Base-by-base conservation (phyloP, 1,140 invertebrate species). In the Listronotus bonariensis region DNA sequence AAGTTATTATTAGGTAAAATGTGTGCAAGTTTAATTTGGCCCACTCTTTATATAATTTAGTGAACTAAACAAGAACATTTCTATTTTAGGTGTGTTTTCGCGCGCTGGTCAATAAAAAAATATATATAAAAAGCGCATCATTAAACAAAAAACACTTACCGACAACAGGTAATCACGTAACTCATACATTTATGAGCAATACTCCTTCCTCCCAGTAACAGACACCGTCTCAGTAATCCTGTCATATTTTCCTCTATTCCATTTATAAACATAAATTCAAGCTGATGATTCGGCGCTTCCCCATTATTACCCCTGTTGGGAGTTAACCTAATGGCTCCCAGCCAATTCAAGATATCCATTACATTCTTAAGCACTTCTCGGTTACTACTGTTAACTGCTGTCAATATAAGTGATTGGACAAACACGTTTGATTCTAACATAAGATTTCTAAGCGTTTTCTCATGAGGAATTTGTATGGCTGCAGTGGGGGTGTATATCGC, bases 101-200 rank as follows among this genome's bases (percentile, higher is more conserved):
- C n/a, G n/a, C n/a, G n/a, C n/a, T n/a, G n/a, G n/a, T n/a, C n/a
- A n/a, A n/a, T n/a, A n/a, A n/a, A n/a, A n/a, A n/a, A n/a, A n/a
- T n/a, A n/a, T n/a, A n/a, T n/a, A n/a, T n/a, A n/a, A n/a, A n/a
- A n/a, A n/a, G n/a, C n/a, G n/a, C n/a, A n/a, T n/a, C 20, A 26
- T 26, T 26, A 36, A 36, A 34, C 5, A 34, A n/a, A 36, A 32
- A 42, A 3, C 17, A 87, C 88, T 86, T 78, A 91, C 89, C 93
- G 91, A 80, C 90, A 89, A 70, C 92, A 91, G 20, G 90, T 86
- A 14, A 93, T 82, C 17, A 96, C 83, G 8, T 96, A 83, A 77
- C 92, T 92, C 8, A 93, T 86, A 80, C 90, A 92, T 80, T 95
- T 96, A 76, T 95, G 93, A 1, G 92, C 91, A 55, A 92, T 86